Conservation (phyloP, 2,888 invertebrate genomes). For the Argyresthia goedartella region DNA sequence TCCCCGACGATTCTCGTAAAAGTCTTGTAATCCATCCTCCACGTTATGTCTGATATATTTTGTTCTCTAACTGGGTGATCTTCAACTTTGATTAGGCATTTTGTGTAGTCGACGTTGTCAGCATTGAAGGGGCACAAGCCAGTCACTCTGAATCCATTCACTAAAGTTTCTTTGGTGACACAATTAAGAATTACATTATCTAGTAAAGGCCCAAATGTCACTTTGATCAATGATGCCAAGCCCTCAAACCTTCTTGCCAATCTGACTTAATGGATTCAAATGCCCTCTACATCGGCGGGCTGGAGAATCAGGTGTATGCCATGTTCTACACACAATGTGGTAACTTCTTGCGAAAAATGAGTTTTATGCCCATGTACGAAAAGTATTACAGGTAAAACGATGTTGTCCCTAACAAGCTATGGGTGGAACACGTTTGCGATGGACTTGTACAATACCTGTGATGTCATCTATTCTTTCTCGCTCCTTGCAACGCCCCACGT, state of each 20-base stretch:
- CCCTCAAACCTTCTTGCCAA: slow-evolving; percentile 8
- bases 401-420: slow-evolving; percentile 8
- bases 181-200: too few species aligned
- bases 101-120: slow-evolving; percentile 12
- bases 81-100: slow-evolving; percentile 5
- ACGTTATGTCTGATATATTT: not conserved
- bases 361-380: too few species aligned
- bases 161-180: too few species aligned
- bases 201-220: too few species aligned
- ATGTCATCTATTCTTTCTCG: slow-evolving; percentile 12
- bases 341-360: slow-evolving; percentile 16
- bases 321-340: slow-evolving; percentile 13
- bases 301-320: slow-evolving; percentile 14
- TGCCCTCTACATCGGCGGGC: slow-evolving; percentile 20
- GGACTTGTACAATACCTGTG: slow-evolving; percentile 11
- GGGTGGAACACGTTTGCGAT: slow-evolving; percentile 9
- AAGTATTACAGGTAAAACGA: slow-evolving; percentile 16
- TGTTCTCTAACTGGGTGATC: not conserved
- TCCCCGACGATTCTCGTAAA: too few species aligned
- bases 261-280: slow-evolving; percentile 12
- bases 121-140: too few species aligned
- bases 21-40: too few species aligned
- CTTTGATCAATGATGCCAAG: slow-evolving; percentile 11
- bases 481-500: too few species aligned
- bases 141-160: too few species aligned